Conservation (phyloP, 2,113 vertebrate species). For the Mormyrus iriodes region DNA sequence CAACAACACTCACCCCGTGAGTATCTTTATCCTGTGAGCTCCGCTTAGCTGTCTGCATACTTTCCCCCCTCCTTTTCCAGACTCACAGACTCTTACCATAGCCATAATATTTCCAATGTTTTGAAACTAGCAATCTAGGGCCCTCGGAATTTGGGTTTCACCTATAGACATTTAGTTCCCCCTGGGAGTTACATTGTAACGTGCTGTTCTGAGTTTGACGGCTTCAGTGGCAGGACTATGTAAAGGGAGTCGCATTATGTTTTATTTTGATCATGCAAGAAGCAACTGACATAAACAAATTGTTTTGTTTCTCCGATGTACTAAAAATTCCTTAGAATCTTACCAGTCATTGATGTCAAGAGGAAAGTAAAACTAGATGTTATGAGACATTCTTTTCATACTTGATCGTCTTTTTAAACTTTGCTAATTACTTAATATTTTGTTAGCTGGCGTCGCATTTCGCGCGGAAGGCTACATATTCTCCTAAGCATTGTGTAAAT, state of each 20-base stretch:
- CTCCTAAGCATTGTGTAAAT: neutral
- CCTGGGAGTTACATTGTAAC: neutral
- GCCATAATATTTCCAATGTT: neutral
- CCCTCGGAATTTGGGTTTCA: neutral
- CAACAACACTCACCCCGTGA: slow-evolving; percentile 74
- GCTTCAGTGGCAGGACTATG: neutral
- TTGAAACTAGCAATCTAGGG: neutral
- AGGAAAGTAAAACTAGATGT: neutral
- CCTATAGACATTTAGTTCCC: neutral
- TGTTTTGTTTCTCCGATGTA: neutral
- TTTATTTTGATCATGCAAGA: neutral
- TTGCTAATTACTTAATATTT: neutral
- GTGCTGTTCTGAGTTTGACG: neutral
- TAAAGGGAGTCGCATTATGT: neutral
- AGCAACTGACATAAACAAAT: neutral
- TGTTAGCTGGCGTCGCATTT: neutral
- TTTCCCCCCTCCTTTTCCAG: neutral
- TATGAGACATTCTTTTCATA: neutral
- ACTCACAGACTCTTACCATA: neutral
- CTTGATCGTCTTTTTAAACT: neutral
- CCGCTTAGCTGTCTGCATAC: neutral
- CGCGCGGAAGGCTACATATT: neutral
- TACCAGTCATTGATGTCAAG: neutral
- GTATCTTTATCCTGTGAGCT: slow-evolving; percentile 27
- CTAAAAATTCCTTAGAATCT: neutral